Evolutionary conservation across 1,140 invertebrate species (phyloP), one percentile per base, ranked within the genome.

Genomic region (Theocolax elegans): DNA sequence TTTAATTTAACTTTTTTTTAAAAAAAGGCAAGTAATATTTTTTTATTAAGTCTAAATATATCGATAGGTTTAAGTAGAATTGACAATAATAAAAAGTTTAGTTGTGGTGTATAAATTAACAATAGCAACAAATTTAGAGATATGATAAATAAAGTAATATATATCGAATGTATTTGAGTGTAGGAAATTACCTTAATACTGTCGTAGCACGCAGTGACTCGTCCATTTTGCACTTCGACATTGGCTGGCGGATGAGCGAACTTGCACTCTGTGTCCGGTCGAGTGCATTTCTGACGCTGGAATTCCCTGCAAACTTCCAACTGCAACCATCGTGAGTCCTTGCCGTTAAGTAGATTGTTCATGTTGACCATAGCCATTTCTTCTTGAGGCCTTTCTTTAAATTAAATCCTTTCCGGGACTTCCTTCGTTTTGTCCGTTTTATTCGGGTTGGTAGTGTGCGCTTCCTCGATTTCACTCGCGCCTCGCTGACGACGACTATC

Each of bases 141-240:
- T n/a, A n/a, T n/a, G n/a, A n/a, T n/a, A n/a, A n/a, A n/a, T n/a
- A n/a, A n/a, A n/a, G n/a, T n/a, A n/a, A n/a, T n/a, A n/a, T n/a
- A n/a, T n/a, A n/a, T n/a, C n/a, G n/a, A n/a, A n/a, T n/a, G n/a
- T n/a, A n/a, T n/a, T n/a, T n/a, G n/a, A n/a, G n/a, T n/a, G 6
- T 21, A 13, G 6, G 46, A 54, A 63, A 44, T 90, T 90, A 99
- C 98, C 97, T 99, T 99, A 87, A 99, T 99, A 87, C 96, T 98
- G 90, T 99, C 98, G 91, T 99, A 99, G 90, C 98, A 99, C 76
- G 98, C 98, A 74, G 97, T 99, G 79, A 99, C 98, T 80, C 97
- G 91, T 85, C 98, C 98, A 88, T 99, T 99, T 89, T 99, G 97
- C 77, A 99, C 96, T 89, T 99, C 98, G 77, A 99, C 97, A 88